A percentile compares a stretch with the other conserved stretches of the same genome.
These are phyloP conservation scores for Odontocolon sp. DNA, from an alignment of 2,888 invertebrate genomes.

Conservation along the genomic window DNA sequence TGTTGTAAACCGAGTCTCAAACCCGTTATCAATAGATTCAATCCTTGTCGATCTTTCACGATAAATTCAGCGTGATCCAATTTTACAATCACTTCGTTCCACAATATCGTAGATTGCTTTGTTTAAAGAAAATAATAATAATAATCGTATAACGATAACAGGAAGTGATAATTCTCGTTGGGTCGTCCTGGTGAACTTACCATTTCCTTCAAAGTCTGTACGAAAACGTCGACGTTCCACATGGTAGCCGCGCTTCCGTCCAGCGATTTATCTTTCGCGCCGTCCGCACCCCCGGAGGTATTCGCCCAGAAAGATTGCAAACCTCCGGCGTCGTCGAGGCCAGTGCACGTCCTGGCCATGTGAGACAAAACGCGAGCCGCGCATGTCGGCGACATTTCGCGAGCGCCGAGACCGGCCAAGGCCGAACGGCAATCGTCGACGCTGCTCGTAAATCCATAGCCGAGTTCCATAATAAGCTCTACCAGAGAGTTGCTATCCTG, in stretches of 20 bases:
- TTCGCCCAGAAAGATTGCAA: slow-evolving; percentile 83
- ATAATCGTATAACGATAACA: not conserved
- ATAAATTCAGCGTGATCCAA: slow-evolving; percentile 95
- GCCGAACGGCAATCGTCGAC: slow-evolving; percentile 94
- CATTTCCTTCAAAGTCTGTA: slow-evolving; percentile 94
- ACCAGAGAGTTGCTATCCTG: slow-evolving; percentile 89
- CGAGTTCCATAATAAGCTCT: slow-evolving; percentile 95
- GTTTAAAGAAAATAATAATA: slow-evolving; percentile 31
- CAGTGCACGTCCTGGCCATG: slow-evolving; percentile 92
- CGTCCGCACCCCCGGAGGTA: slow-evolving; percentile 83
- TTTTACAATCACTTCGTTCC: slow-evolving; percentile 96
- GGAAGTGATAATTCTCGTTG: not conserved
- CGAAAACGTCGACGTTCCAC: slow-evolving; percentile 97
- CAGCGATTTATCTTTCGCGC: slow-evolving; percentile 77
- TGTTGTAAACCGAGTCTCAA: slow-evolving; percentile 91
- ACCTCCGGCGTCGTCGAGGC: slow-evolving; percentile 84
- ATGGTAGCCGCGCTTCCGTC: slow-evolving; percentile 81
- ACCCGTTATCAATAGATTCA: slow-evolving; percentile 91
- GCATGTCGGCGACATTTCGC: slow-evolving; percentile 91
- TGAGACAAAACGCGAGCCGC: slow-evolving; percentile 93
- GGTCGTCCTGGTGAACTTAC: slow-evolving; percentile 79
- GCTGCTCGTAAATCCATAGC: slow-evolving; percentile 92
- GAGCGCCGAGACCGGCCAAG: slow-evolving; percentile 90
- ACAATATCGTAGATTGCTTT: slow-evolving; percentile 88
- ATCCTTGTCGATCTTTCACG: slow-evolving; percentile 92